Conservation (phyloP, 1,140 invertebrate genomes). For the Drosophila navojoa region DNA sequence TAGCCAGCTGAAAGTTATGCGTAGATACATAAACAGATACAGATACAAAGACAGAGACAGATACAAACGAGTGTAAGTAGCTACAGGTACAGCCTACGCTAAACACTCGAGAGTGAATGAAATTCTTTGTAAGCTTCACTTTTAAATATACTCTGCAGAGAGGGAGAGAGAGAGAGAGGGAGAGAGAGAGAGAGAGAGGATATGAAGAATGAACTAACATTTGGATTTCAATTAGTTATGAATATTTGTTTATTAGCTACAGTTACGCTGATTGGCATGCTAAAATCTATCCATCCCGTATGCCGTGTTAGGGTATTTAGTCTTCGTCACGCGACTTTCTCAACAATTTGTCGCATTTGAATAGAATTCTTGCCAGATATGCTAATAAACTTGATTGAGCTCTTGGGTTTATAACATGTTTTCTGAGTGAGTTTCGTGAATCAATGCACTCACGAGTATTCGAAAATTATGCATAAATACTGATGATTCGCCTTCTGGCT, state of each 20-base stretch:
- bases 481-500: constrained; percentile 4
- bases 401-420: constrained; percentile 1
- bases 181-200: constrained; percentile 11
- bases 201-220: constrained; percentile 18
- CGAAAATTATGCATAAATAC: constrained; percentile 13
- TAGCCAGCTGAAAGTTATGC: constrained; percentile 37
- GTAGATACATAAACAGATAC: constrained; percentile 37
- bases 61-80: constrained; percentile 46
- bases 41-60: constrained; percentile 44
- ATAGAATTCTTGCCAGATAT: constrained; percentile 5
- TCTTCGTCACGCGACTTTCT: not conserved
- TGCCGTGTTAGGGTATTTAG: not conserved
- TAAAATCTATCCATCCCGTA: not conserved
- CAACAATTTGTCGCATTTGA: not conserved
- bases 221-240: too few species aligned
- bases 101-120: constrained; percentile 55
- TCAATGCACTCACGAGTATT: constrained; percentile 32
- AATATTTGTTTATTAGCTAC: too few species aligned
- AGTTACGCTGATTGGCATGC: not conserved
- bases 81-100: constrained; percentile 68
- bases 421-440: constrained; percentile 20
- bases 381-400: constrained; percentile 21
- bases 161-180: too few species aligned
- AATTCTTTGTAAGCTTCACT: constrained; percentile 44
- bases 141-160: constrained; percentile 1